Conservation (phyloP, 2,113 vertebrate species). For the Hippocampus comes region DNA sequence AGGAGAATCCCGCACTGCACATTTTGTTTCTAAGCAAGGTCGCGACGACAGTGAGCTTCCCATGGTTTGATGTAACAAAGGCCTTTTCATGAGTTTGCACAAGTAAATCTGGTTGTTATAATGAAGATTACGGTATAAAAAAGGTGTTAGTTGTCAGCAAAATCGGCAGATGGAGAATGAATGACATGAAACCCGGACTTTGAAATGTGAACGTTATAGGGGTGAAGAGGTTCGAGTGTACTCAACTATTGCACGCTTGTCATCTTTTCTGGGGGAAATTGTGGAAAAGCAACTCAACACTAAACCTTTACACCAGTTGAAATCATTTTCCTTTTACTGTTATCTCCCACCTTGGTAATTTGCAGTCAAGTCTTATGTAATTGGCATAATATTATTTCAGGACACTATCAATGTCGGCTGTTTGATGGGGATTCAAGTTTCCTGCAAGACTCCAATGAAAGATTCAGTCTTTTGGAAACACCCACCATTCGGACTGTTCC, state of each 20-base stretch:
- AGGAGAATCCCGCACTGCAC: no score
- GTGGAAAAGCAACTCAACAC: neutral
- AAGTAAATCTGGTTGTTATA: no score
- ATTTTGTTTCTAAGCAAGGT: no score
- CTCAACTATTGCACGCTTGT: neutral
- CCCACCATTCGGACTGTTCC: slow-evolving; percentile 20
- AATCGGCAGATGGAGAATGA: no score
- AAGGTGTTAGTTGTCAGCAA: no score
- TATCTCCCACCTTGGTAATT: neutral
- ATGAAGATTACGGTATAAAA: no score
- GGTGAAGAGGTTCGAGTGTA: no score
- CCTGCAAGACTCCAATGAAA: neutral
- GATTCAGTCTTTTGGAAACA: rapidly evolving
- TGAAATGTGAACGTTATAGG: no score
- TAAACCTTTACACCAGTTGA: neutral
- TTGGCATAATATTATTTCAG: slow-evolving; percentile 18
- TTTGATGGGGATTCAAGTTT: neutral
- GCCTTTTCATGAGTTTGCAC: no score
- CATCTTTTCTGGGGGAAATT: neutral
- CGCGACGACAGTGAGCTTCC: no score
- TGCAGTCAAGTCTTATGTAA: neutral
- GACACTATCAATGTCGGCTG: slow-evolving; percentile 23
- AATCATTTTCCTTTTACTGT: neutral
- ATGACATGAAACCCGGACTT: no score
- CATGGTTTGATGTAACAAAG: no score